A percentile compares a stretch with the other conserved stretches of the same genome.
phyloP scores from a whole-genome alignment of 2,888 invertebrate species.

The Lasioglossum leucozonium region DNA sequence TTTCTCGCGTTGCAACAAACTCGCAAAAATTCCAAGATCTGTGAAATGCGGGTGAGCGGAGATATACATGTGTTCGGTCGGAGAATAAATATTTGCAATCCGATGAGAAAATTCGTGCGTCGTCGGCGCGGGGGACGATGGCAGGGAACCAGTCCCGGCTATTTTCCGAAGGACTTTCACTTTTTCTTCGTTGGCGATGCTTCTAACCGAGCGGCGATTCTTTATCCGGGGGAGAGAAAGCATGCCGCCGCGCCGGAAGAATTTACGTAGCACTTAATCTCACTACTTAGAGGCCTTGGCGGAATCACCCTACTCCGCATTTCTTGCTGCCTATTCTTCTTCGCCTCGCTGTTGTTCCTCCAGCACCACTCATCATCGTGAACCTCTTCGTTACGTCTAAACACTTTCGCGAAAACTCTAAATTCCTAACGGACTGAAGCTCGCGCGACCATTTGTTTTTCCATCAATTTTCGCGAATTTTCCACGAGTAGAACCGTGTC shows the following conservation, averaged over 20 bases:
- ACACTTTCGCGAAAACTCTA: conserved; percentile 46
- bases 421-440: conserved; percentile 37
- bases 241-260: conserved; percentile 74
- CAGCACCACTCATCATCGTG: conserved; percentile 64
- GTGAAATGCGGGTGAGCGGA: neutral
- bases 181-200: conserved; percentile 60
- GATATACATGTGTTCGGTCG: neutral
- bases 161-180: conserved; percentile 58
- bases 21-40: too few relatives aligned
- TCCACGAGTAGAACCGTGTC: neutral
- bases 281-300: conserved; percentile 80
- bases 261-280: conserved; percentile 84
- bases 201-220: conserved; percentile 76
- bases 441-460: neutral
- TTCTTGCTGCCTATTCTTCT: conserved; percentile 70
- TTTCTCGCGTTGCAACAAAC: too few relatives aligned
- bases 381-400: conserved; percentile 52
- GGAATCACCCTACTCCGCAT: conserved; percentile 77
- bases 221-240: conserved; percentile 75
- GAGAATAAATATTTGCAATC: neutral
- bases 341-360: conserved; percentile 47
- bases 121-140: neutral
- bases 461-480: neutral
- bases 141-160: neutral
- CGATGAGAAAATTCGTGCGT: neutral